phyloP scores from a whole-genome alignment of 2,888 invertebrate species.

The Beris chalybata region DNA sequence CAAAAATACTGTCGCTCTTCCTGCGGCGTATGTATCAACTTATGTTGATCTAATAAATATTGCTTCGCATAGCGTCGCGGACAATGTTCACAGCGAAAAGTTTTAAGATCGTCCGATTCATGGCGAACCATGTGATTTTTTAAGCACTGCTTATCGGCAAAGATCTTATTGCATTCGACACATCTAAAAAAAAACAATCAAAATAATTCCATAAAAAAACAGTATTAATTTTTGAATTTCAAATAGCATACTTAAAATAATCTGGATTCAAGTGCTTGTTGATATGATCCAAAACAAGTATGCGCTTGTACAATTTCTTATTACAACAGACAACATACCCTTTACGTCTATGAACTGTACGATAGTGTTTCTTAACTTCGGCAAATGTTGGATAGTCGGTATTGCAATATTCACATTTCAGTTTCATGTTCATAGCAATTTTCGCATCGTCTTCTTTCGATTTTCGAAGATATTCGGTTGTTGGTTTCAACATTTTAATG shows the following conservation, averaged over 20 bases:
- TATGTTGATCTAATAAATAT: slow-evolving; percentile 52
- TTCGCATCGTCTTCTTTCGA: slow-evolving; percentile 49
- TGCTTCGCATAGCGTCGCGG: slow-evolving; percentile 51
- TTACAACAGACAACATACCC: slow-evolving; percentile 53
- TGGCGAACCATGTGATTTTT: slow-evolving; percentile 50
- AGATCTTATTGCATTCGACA: slow-evolving; percentile 50
- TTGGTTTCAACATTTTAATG: neutral
- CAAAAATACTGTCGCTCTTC: slow-evolving; percentile 48
- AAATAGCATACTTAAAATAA: slow-evolving; percentile 50
- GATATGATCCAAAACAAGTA: slow-evolving; percentile 52
- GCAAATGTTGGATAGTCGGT: slow-evolving; percentile 47
- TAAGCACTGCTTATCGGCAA: slow-evolving; percentile 52
- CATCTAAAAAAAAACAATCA: slow-evolving; percentile 45
- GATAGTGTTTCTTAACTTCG: slow-evolving; percentile 50
- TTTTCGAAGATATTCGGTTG: slow-evolving; percentile 31
- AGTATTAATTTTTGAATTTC: neutral
- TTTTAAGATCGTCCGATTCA: slow-evolving; percentile 50
- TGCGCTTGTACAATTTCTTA: slow-evolving; percentile 51
- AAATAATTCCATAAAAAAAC: slow-evolving; percentile 1
- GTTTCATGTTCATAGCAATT: slow-evolving; percentile 50
- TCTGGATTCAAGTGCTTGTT: slow-evolving; percentile 53
- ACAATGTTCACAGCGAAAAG: slow-evolving; percentile 51
- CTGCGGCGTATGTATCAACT: slow-evolving; percentile 49
- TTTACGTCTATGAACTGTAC: slow-evolving; percentile 47
- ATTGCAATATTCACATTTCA: slow-evolving; percentile 51